Percentiles rank a stretch among this genome's conserved stretches.
Evolutionary conservation across 2,113 vertebrate genomes (phyloP).

Genomic region (Piaya cayana): DNA sequence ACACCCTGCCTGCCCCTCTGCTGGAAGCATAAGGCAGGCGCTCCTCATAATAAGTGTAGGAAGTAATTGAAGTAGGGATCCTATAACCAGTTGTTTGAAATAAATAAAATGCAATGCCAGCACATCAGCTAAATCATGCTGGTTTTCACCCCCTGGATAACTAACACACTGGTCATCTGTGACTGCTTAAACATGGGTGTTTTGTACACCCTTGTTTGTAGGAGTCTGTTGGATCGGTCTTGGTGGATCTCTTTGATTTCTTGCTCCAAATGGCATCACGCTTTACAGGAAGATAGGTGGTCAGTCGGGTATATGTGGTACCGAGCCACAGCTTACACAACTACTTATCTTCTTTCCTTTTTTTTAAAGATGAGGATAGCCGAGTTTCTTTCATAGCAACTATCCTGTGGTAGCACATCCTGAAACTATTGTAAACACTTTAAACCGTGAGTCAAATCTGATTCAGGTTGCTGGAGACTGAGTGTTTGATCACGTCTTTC

Average conservation of each 20-base stretch:
- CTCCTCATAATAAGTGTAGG: background rate
- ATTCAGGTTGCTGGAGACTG: background rate
- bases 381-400: background rate
- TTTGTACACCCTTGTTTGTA: background rate
- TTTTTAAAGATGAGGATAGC: background rate
- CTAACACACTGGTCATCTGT: background rate
- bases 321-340: background rate
- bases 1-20: background rate
- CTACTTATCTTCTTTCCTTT: background rate
- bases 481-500: conserved; percentile 16
- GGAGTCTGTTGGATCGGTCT: background rate
- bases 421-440: background rate
- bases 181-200: background rate
- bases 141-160: background rate
- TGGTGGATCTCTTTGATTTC: background rate
- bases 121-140: background rate
- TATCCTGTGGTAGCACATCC: background rate
- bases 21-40: background rate
- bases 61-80: background rate
- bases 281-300: background rate
- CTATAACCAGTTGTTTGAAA: background rate
- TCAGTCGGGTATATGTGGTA: background rate
- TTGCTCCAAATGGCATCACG: background rate
- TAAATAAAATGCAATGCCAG: background rate
- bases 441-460: background rate